These are phyloP conservation scores for Eupithecia subumbrata DNA, from an alignment of 2,888 invertebrate species.

Conservation along the genomic window DNA sequence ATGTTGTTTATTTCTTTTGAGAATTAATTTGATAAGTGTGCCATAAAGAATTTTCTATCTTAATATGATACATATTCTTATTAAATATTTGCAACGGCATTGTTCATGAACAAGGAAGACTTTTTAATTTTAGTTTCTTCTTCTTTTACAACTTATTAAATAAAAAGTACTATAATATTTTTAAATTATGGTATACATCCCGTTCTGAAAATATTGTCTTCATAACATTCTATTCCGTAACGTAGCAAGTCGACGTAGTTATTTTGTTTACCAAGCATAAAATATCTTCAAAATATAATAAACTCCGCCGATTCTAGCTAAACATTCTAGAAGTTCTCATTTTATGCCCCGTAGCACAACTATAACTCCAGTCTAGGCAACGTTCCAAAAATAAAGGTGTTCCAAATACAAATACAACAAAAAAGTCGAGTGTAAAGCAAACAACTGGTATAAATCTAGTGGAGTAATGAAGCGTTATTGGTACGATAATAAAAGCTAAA, in stretches of 20 bases:
- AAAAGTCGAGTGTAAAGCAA: constrained; percentile 60
- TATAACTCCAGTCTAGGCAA: constrained; percentile 55
- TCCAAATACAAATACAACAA: constrained; percentile 22
- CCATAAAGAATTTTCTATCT: too few relatives aligned
- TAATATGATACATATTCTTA: not conserved
- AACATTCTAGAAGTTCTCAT: constrained; percentile 48
- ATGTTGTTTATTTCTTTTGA: too few relatives aligned
- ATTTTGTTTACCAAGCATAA: not conserved
- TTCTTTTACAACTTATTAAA: not conserved
- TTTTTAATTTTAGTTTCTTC: not conserved
- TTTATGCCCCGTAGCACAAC: constrained; percentile 41
- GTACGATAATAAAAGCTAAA: constrained; percentile 82
- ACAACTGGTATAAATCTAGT: constrained; percentile 69
- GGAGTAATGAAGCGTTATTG: constrained; percentile 80
- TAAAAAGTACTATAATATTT: too few relatives aligned
- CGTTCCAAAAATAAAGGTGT: constrained; percentile 52
- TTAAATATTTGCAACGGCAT: not conserved
- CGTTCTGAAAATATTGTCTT: not conserved
- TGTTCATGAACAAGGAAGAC: not conserved
- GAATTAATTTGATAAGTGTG: too few relatives aligned
- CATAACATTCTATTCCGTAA: not conserved
- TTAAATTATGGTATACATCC: too few relatives aligned
- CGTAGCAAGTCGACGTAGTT: not conserved
- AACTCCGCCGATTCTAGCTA: constrained; percentile 26
- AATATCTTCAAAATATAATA: constrained; percentile 4